Conservation (phyloP, 2,113 vertebrate genomes). For the Vicugna pacos region DNA sequence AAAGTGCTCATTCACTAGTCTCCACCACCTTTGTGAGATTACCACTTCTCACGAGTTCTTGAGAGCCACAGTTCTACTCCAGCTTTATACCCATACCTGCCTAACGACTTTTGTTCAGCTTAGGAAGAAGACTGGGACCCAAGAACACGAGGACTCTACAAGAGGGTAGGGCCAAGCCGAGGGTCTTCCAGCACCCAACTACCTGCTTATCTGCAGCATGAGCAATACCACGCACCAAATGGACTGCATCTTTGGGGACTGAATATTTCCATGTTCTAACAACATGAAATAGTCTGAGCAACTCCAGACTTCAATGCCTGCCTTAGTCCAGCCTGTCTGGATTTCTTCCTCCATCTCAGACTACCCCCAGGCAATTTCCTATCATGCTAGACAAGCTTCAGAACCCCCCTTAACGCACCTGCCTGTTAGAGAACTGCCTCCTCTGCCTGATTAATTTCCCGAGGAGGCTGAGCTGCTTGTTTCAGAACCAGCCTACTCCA, state of each 20-base stretch:
- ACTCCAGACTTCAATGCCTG: not conserved
- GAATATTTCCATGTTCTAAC: not conserved
- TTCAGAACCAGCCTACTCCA: conserved; percentile 48
- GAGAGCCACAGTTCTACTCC: not conserved
- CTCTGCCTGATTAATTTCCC: conserved; percentile 68
- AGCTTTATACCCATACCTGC: not conserved
- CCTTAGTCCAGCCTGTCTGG: conserved; percentile 22
- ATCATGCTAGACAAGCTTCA: conserved; percentile 59
- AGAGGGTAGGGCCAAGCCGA: not conserved
- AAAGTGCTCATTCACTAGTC: not conserved
- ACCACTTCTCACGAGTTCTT: too few relatives aligned
- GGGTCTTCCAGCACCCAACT: not conserved
- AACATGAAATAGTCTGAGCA: conserved; percentile 21
- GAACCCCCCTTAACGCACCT: conserved; percentile 55
- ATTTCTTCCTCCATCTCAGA: conserved; percentile 55
- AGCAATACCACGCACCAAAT: not conserved
- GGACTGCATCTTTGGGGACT: not conserved
- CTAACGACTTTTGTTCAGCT: not conserved
- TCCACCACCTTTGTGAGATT: not conserved
- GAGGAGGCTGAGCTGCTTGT: conserved; percentile 21
- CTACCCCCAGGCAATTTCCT: conserved; percentile 63
- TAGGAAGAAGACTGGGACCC: not conserved
- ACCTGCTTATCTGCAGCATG: not conserved
- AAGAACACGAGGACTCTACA: not conserved
- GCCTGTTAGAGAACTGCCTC: conserved; percentile 43